phyloP scores from a whole-genome alignment of 2,888 invertebrate genomes.

The Heterodera filipjevi region DNA sequence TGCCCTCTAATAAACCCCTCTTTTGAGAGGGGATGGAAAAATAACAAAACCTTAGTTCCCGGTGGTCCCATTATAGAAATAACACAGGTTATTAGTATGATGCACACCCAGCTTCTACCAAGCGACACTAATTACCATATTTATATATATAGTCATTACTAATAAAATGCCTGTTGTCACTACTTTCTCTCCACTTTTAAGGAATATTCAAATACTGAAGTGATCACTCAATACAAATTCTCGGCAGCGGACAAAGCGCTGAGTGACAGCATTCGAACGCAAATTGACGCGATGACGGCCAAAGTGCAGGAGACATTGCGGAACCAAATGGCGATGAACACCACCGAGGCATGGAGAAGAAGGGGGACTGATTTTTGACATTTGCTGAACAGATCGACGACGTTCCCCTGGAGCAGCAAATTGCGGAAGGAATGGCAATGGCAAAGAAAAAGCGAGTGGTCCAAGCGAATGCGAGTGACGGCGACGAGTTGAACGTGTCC shows the following conservation, averaged over 20 bases:
- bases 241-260: conserved; percentile 30
- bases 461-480: neutral
- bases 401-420: conserved; percentile 13
- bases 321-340: neutral
- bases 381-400: conserved; percentile 19
- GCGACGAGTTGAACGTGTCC: neutral
- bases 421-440: conserved; percentile 17
- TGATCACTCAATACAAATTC: conserved; percentile 27
- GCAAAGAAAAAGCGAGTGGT: conserved; percentile 22
- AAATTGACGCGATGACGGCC: conserved; percentile 8
- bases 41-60: too few relatives aligned
- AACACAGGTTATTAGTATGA: too few relatives aligned
- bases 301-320: conserved; percentile 11
- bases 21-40: too few relatives aligned
- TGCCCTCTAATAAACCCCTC: too few relatives aligned
- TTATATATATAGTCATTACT: too few relatives aligned
- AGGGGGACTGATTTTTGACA: neutral
- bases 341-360: neutral
- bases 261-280: conserved; percentile 20
- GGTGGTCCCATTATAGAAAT: too few relatives aligned
- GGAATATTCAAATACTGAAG: conserved; percentile 38
- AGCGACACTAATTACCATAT: too few relatives aligned
- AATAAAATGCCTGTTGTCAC: too few relatives aligned
- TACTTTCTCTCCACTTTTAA: neutral
- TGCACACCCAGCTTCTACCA: too few relatives aligned